A percentile compares a stretch with the other conserved stretches of the same genome.
These are phyloP conservation scores for Acomys russatus DNA, from an alignment of 2,797 vertebrate species.

Conservation along the genomic window DNA sequence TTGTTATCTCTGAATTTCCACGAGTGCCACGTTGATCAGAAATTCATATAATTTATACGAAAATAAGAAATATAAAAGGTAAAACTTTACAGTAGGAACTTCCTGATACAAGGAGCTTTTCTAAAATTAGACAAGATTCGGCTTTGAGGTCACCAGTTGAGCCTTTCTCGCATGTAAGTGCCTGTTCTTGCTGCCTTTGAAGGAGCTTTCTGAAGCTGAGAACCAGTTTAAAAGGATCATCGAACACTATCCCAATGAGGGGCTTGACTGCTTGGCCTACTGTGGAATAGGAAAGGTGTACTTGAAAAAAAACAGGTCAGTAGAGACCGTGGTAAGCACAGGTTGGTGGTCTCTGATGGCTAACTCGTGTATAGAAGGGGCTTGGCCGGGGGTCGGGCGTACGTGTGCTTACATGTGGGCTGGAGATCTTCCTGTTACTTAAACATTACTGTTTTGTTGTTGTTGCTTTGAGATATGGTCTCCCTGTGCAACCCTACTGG, in stretches of 20 bases:
- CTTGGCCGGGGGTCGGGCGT: neutral
- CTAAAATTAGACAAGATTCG: neutral
- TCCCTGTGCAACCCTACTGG: neutral
- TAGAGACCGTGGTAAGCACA: constrained; percentile 8
- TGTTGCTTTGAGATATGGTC: neutral
- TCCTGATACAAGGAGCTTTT: neutral
- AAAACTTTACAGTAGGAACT: constrained; percentile 45
- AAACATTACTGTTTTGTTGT: neutral
- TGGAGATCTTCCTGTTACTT: neutral
- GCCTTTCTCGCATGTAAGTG: constrained; percentile 38
- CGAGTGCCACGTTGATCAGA: neutral
- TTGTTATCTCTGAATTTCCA: constrained; percentile 3
- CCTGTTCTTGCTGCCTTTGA: constrained; percentile 71
- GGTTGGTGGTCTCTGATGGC: neutral
- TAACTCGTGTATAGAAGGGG: neutral
- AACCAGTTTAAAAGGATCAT: constrained; percentile 92
- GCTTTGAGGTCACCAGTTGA: neutral
- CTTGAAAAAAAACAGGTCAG: constrained; percentile 94
- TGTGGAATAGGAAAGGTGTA: constrained; percentile 94
- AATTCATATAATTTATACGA: neutral
- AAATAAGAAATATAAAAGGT: constrained; percentile 33
- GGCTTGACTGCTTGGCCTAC: constrained; percentile 93
- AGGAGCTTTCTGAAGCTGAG: constrained; percentile 94
- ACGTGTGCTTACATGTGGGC: neutral
- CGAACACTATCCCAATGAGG: constrained; percentile 89